Evolutionary conservation across 2,888 invertebrate species (phyloP).

Genomic region (Therioaphis trifolii): DNA sequence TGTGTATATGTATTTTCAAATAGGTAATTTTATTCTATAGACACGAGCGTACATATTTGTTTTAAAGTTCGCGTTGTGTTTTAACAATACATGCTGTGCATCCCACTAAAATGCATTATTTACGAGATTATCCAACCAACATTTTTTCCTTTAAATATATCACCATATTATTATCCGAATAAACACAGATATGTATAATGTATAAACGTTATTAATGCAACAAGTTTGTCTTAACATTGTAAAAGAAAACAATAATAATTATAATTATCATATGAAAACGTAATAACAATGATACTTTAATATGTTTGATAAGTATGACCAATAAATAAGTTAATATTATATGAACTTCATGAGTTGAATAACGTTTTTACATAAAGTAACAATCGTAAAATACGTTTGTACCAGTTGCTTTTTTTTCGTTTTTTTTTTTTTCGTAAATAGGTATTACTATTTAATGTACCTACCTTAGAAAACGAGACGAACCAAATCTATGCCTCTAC

Average conservation of each 20-base stretch:
- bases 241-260: too few relatives aligned
- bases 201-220: background rate
- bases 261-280: background rate
- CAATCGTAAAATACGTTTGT: conserved; percentile 58
- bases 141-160: background rate
- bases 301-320: too few relatives aligned
- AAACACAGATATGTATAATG: background rate
- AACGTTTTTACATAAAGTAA: background rate
- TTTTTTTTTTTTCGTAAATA: conserved; percentile 15
- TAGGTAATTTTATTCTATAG: background rate
- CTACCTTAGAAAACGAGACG: conserved; percentile 10
- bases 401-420: conserved; percentile 1
- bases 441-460: background rate
- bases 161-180: background rate
- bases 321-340: too few relatives aligned
- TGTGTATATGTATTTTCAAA: background rate
- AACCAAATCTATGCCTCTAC: background rate
- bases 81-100: background rate
- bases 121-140: background rate
- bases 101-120: conserved; percentile 4
- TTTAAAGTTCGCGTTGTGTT: background rate
- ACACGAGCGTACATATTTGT: background rate
- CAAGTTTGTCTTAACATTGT: background rate
- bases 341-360: background rate
- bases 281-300: background rate